Percentiles rank a stretch among this genome's conserved stretches.
Conservation (phyloP, 2,888 invertebrate species). For the Microdon myrmicae region DNA sequence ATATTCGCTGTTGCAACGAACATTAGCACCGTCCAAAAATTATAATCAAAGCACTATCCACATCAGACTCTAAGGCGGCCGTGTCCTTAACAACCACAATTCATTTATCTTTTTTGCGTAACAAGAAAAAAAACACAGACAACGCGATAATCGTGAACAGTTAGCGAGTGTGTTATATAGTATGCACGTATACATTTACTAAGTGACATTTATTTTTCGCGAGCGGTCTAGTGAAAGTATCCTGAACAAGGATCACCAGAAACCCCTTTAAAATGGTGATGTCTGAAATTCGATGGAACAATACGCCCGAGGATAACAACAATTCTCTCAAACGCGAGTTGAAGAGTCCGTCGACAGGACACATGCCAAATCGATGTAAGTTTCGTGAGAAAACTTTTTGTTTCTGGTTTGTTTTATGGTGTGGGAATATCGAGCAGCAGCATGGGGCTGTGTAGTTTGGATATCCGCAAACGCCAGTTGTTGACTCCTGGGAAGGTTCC, state of each 20-base stretch:
- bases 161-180: conserved; percentile 2
- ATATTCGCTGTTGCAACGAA: conserved; percentile 40
- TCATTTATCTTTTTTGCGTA: too few species aligned
- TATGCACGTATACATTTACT: conserved; percentile 10
- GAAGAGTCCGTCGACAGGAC: conserved; percentile 59
- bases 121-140: too few species aligned
- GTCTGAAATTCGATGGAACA: conserved; percentile 67
- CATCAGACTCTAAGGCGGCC: too few species aligned
- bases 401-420: neutral
- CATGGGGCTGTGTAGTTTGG: too few species aligned
- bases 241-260: conserved; percentile 23
- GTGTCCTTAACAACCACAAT: too few species aligned
- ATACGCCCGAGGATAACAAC: conserved; percentile 65
- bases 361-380: conserved; percentile 66
- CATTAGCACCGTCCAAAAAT: conserved; percentile 17
- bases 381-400: conserved; percentile 32
- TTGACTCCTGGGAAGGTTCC: too few species aligned
- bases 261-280: conserved; percentile 65
- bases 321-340: conserved; percentile 65
- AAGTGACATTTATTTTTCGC: conserved; percentile 10
- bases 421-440: conserved; percentile 3
- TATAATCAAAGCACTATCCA: too few species aligned
- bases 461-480: too few species aligned
- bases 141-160: too few species aligned
- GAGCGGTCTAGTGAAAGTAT: conserved; percentile 14